Percentiles rank a stretch among this genome's conserved stretches.
Conservation (phyloP, 2,113 vertebrate genomes). For the Verasper variegatus region DNA sequence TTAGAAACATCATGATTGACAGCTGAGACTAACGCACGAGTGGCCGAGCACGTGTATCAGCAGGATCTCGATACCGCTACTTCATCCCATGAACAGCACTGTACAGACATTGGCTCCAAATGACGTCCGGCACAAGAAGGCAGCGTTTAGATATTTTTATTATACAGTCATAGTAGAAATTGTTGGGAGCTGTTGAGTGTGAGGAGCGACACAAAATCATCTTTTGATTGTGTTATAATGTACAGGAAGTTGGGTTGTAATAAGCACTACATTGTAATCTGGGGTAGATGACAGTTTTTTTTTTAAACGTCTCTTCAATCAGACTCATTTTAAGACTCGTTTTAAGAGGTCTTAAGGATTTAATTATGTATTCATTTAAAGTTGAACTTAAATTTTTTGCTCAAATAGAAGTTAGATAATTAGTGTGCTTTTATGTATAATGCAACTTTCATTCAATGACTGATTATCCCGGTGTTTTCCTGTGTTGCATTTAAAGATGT, state of each 20-base stretch:
- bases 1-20: no score
- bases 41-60: no score
- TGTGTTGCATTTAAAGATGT: constrained; percentile 9
- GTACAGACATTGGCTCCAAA: no score
- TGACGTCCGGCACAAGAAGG: no score
- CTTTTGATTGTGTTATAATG: constrained; percentile 67
- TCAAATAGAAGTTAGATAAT: constrained; percentile 21
- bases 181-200: constrained; percentile 32
- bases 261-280: constrained; percentile 34
- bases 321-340: background rate
- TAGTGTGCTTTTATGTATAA: constrained; percentile 17
- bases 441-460: background rate
- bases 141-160: no score
- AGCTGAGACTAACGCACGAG: no score
- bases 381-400: constrained; percentile 9
- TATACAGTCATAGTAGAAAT: constrained; percentile 28
- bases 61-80: no score
- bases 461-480: constrained; percentile 15
- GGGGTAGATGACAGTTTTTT: background rate
- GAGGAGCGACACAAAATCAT: constrained; percentile 43
- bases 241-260: constrained; percentile 50
- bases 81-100: no score
- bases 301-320: constrained; percentile 12
- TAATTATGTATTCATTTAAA: constrained; percentile 19
- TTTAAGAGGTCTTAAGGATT: constrained; percentile 19